Conservation (phyloP, 1,140 invertebrate species). For the Pemphigus obesinymphae region DNA sequence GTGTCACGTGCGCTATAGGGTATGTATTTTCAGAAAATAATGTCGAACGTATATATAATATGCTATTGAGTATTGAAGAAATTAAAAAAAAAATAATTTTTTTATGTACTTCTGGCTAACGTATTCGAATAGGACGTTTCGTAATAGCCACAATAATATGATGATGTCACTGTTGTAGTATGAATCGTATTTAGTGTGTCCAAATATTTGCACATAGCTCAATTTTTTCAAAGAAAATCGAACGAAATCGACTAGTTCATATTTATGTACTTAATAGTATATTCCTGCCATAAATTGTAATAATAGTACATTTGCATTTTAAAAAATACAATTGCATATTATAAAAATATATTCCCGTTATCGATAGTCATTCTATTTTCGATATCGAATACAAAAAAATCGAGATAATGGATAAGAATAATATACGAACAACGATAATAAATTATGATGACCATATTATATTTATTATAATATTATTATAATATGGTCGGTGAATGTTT, state of each 20-base stretch:
- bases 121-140: constrained; percentile 30
- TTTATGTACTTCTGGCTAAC: background rate
- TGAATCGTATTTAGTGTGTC: background rate
- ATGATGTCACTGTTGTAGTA: constrained; percentile 30
- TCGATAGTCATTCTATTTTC: constrained; percentile 1
- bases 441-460: no score
- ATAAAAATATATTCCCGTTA: background rate
- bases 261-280: no score
- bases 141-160: constrained; percentile 36
- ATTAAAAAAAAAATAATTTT: constrained; percentile 6
- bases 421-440: background rate
- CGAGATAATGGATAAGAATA: background rate
- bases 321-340: background rate
- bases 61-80: constrained; percentile 12
- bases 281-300: no score
- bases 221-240: constrained; percentile 1
- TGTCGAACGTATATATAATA: constrained; percentile 8
- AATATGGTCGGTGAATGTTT: no score
- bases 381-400: background rate
- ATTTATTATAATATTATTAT: no score
- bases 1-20: constrained; percentile 3
- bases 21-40: constrained; percentile 20
- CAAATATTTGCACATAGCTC: background rate
- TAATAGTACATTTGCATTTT: background rate
- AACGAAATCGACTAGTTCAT: background rate